Percentiles rank a stretch among this genome's conserved stretches.
These are phyloP conservation scores for Drosophila hydei DNA, from an alignment of 1,140 invertebrate species.

Conservation along the genomic window DNA sequence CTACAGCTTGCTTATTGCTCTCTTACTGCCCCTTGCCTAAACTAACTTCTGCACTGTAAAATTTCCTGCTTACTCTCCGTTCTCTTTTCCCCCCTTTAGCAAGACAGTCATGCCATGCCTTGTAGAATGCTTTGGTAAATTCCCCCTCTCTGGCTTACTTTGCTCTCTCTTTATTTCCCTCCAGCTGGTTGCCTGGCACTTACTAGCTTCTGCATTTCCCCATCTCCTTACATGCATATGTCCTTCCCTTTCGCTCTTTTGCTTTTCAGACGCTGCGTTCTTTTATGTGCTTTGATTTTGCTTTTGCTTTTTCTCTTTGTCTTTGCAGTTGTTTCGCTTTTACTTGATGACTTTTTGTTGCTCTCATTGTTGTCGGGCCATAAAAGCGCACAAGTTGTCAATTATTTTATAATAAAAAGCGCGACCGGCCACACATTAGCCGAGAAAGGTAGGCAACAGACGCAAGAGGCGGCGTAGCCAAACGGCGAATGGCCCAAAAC, in stretches of 20 bases:
- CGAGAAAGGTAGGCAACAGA: slow-evolving; percentile 1
- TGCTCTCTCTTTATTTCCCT: background rate
- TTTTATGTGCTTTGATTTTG: slow-evolving; percentile 27
- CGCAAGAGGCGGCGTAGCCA: background rate
- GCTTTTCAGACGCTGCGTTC: slow-evolving; percentile 41
- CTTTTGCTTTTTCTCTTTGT: slow-evolving; percentile 16
- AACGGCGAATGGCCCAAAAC: slow-evolving; percentile 35
- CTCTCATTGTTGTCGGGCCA: slow-evolving; percentile 58
- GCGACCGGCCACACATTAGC: slow-evolving; percentile 14
- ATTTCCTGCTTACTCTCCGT: background rate
- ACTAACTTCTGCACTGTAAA: background rate
- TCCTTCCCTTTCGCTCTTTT: slow-evolving; percentile 50
- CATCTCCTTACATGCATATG: background rate
- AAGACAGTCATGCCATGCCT: background rate
- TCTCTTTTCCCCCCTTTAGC: background rate
- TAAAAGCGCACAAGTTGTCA: slow-evolving; percentile 64
- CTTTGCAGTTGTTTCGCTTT: slow-evolving; percentile 36
- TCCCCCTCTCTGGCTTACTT: too few relatives aligned
- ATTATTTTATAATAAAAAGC: slow-evolving; percentile 75
- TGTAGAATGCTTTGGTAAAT: too few relatives aligned
- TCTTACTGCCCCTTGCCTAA: background rate
- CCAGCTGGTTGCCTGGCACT: background rate
- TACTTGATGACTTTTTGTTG: slow-evolving; percentile 53
- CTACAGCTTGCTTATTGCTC: background rate
- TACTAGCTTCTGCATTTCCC: background rate